These are phyloP conservation scores for Lepidochitona cinerea DNA, from an alignment of 2,888 invertebrate species.

Conservation along the genomic window DNA sequence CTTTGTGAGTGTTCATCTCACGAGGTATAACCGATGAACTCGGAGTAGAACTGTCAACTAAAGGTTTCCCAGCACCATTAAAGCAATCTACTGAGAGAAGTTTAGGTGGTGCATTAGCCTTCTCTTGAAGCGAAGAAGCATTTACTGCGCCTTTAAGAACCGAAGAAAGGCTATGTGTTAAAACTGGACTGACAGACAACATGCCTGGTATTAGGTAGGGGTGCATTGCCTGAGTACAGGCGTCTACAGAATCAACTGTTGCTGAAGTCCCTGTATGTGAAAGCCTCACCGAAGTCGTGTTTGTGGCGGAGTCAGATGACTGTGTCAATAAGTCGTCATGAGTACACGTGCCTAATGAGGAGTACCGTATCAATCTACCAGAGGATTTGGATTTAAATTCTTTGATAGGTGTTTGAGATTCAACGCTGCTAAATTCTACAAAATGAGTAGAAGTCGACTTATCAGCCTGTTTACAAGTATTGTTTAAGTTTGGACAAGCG, in stretches of 20 bases:
- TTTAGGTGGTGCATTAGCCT: neutral
- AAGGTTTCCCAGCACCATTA: neutral
- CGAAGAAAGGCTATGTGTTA: neutral
- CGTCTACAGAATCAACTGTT: neutral
- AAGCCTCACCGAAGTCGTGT: neutral
- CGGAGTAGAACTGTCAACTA: neutral
- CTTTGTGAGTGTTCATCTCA: slow-evolving; percentile 54
- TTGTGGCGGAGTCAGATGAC: no score
- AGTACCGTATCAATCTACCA: neutral
- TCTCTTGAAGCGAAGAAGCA: neutral
- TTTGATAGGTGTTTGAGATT: neutral
- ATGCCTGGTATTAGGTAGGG: neutral
- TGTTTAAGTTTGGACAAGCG: no score
- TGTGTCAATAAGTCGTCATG: no score
- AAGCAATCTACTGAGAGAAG: neutral
- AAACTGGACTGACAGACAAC: neutral
- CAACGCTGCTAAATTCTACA: neutral
- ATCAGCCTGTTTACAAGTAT: no score
- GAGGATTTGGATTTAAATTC: neutral
- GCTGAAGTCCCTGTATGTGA: neutral
- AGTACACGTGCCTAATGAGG: neutral
- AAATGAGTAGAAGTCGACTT: neutral
- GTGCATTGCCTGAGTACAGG: neutral
- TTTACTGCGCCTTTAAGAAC: no score
- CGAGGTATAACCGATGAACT: neutral